Evolutionary conservation across 2,888 invertebrate species (phyloP), one percentile per base, ranked within the genome.

Genomic region (Empis stercorea): DNA sequence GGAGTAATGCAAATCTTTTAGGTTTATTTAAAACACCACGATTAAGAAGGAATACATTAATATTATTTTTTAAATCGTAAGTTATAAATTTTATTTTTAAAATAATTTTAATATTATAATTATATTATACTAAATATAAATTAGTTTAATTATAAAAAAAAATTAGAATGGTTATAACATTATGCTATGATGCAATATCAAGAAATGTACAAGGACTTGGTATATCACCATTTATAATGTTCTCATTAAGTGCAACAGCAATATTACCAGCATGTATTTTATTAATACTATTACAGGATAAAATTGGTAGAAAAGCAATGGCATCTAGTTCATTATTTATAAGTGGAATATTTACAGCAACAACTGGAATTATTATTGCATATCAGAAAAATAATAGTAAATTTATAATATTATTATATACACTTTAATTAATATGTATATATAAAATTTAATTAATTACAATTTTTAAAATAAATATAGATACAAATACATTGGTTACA

Each of bases 11-110:
- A 3, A 74, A 66, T 55, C 56, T 77, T 14, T 55, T 73, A 30
- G 74, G 73, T 43, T 60, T 77, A 13, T 69, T 78, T 50, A 68
- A 64, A 57, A 76, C 75, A 3, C 73, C 75, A 2, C 72, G 75
- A 48, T 61, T 78, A 13, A 62, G 78, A 37, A 68, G 66, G 48
- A 49, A 74, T 71, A 65, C 63, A 1, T 53, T 65, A 44, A 65
- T 66, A 32, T 61, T 78, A 38, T 71, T 76, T 52, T 75, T 77
- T 52, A 77, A 78, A 66, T 77, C 77, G 77, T 78, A 66, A 73
- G 74, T 67, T 14, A 5, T 15, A 16, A n/a, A 13, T 32, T 32
- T 5, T 13, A 20, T 20, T 20, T 20, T 3, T 4, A 27, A 27
- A 27, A 27, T 4, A 7, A 27, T n/a, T n/a, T n/a, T n/a, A n/a